Percentiles rank a stretch among this genome's conserved stretches.
phyloP scores from a whole-genome alignment of 1,140 invertebrate species.

The Macrobrachium rosenbergii region DNA sequence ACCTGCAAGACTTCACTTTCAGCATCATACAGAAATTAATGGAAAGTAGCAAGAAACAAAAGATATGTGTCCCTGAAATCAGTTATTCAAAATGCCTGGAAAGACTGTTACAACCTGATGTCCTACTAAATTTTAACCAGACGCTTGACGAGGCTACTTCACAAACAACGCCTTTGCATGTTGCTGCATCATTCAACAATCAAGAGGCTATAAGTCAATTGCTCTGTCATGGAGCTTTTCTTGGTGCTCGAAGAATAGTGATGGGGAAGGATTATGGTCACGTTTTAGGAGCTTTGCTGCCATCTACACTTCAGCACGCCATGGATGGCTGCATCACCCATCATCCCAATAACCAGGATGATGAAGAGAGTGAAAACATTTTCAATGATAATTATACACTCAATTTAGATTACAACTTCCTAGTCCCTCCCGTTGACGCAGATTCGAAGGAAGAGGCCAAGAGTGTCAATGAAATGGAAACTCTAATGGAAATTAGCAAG shows the following conservation, averaged over 20 bases:
- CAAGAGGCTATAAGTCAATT: slow-evolving; percentile 61
- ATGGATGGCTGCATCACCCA: slow-evolving; percentile 65
- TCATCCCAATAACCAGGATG: slow-evolving; percentile 3
- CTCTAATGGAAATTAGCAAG: slow-evolving; percentile 57
- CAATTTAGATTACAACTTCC: slow-evolving; percentile 58
- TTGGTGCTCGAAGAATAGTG: slow-evolving; percentile 42
- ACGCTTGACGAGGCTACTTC: neutral
- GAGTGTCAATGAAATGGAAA: slow-evolving; percentile 46
- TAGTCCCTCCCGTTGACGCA: slow-evolving; percentile 32
- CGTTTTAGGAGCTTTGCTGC: slow-evolving; percentile 40
- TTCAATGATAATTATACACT: slow-evolving; percentile 55
- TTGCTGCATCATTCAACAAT: slow-evolving; percentile 59
- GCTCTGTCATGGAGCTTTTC: slow-evolving; percentile 52
- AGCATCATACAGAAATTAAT: slow-evolving; percentile 52
- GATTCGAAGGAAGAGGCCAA: slow-evolving; percentile 2
- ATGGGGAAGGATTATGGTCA: slow-evolving; percentile 5
- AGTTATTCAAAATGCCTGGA: slow-evolving; percentile 49
- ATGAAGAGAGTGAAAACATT: slow-evolving; percentile 46
- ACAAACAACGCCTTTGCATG: slow-evolving; percentile 43
- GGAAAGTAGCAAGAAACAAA: slow-evolving; percentile 23
- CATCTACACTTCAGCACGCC: slow-evolving; percentile 51
- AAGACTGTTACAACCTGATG: slow-evolving; percentile 48
- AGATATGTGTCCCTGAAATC: neutral
- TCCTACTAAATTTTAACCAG: slow-evolving; percentile 54
- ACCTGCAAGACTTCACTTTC: slow-evolving; percentile 50